Evolutionary conservation across 2,113 vertebrate species (phyloP).

Genomic region (Prionailurus bengalensis): DNA sequence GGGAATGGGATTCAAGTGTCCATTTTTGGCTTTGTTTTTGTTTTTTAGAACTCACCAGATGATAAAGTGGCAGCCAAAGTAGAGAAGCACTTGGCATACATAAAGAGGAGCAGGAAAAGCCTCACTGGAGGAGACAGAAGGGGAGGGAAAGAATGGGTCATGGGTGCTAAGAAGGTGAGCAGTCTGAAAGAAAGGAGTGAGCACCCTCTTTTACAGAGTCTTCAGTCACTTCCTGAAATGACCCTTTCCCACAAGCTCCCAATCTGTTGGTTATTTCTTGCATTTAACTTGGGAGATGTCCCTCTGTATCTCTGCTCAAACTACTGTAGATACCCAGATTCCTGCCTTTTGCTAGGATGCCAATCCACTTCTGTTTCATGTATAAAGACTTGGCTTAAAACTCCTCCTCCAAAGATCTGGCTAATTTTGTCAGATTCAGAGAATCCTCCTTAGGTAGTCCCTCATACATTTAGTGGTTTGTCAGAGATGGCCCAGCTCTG

Average conservation of each 20-base stretch:
- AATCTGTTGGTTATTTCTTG: background rate
- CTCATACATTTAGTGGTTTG: background rate
- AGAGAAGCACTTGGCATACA: background rate
- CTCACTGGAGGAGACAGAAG: background rate
- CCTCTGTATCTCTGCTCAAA: background rate
- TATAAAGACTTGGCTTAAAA: constrained; percentile 18
- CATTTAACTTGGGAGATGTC: background rate
- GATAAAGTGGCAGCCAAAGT: background rate
- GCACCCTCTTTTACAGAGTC: background rate
- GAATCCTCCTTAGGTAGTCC: background rate
- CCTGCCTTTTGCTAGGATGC: background rate
- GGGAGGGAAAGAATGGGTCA: background rate
- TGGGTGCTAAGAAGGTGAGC: background rate
- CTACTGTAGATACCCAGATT: background rate
- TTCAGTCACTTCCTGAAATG: background rate
- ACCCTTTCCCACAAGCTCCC: background rate
- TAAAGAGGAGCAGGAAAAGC: background rate
- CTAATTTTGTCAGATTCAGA: background rate
- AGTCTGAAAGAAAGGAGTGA: background rate
- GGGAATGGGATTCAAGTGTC: background rate
- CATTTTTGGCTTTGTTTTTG: too few species aligned
- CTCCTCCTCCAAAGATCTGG: background rate
- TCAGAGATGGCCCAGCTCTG: background rate
- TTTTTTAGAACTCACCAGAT: constrained; percentile 20
- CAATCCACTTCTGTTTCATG: background rate